Conservation (phyloP, 2,113 vertebrate genomes). For the Aegotheles bennettii region DNA sequence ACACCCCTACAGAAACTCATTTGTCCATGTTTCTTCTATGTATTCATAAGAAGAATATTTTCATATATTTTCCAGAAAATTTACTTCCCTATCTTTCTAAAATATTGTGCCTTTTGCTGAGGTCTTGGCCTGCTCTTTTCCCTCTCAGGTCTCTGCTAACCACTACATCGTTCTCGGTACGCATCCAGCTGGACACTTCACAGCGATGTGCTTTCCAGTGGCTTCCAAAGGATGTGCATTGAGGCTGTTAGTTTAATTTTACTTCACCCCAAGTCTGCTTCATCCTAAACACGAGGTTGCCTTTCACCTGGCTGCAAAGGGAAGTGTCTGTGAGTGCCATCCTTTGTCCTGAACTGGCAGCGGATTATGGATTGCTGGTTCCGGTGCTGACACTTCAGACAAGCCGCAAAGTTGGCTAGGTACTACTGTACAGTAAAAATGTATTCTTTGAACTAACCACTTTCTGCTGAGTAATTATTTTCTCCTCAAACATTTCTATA, state of each 20-base stretch:
- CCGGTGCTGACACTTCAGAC: background rate
- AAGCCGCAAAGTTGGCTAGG: conserved; percentile 2
- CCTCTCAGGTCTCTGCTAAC: background rate
- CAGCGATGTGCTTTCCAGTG: background rate
- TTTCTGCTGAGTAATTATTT: conserved; percentile 25
- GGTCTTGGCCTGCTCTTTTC: background rate
- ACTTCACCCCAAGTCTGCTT: background rate
- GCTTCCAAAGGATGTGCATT: background rate
- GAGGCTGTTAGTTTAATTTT: background rate
- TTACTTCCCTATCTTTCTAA: background rate
- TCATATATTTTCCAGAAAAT: background rate
- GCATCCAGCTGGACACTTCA: background rate
- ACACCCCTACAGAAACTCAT: background rate
- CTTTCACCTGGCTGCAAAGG: background rate
- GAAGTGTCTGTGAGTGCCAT: background rate
- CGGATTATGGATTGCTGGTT: background rate
- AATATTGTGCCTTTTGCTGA: background rate
- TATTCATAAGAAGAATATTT: background rate
- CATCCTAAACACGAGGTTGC: background rate
- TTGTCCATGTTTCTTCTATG: background rate
- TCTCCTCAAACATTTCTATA: background rate
- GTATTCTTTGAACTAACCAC: conserved; percentile 6
- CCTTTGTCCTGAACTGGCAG: background rate
- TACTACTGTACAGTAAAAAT: background rate
- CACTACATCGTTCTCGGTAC: background rate